Conservation (phyloP, 2,113 vertebrate species). For the Festucalex cinctus region DNA sequence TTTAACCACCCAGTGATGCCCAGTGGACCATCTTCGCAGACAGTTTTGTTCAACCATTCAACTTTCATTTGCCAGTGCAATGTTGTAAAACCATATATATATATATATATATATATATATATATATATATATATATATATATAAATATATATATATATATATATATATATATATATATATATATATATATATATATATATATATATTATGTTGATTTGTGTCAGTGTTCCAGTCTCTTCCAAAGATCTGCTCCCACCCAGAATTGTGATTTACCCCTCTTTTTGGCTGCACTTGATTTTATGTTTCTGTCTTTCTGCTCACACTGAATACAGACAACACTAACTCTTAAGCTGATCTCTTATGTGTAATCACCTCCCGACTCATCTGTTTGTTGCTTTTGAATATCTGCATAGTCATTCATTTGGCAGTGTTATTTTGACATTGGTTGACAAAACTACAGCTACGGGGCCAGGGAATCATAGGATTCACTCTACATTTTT, state of each 20-base stretch:
- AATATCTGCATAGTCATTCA: slow-evolving; percentile 49
- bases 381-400: slow-evolving; percentile 53
- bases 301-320: slow-evolving; percentile 61
- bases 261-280: slow-evolving; percentile 51
- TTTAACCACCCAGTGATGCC: slow-evolving; percentile 62
- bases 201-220: slow-evolving; percentile 57
- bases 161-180: no score
- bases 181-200: no score
- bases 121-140: no score
- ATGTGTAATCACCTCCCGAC: slow-evolving; percentile 45
- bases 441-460: slow-evolving; percentile 63
- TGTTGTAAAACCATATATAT: slow-evolving; percentile 68
- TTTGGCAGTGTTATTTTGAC: slow-evolving; percentile 56
- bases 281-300: slow-evolving; percentile 59
- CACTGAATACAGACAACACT: slow-evolving; percentile 76
- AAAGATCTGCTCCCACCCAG: slow-evolving; percentile 42
- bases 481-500: slow-evolving; percentile 31
- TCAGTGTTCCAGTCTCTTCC: slow-evolving; percentile 60
- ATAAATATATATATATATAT: no score
- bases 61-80: slow-evolving; percentile 67
- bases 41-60: slow-evolving; percentile 69
- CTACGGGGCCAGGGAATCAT: slow-evolving; percentile 25
- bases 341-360: slow-evolving; percentile 65
- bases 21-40: slow-evolving; percentile 57
- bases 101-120: no score